A percentile compares a stretch with the other conserved stretches of the same genome.
phyloP scores from a whole-genome alignment of 92 coral and sea anemone genomes.

The Chrysogorgia sp. region DNA sequence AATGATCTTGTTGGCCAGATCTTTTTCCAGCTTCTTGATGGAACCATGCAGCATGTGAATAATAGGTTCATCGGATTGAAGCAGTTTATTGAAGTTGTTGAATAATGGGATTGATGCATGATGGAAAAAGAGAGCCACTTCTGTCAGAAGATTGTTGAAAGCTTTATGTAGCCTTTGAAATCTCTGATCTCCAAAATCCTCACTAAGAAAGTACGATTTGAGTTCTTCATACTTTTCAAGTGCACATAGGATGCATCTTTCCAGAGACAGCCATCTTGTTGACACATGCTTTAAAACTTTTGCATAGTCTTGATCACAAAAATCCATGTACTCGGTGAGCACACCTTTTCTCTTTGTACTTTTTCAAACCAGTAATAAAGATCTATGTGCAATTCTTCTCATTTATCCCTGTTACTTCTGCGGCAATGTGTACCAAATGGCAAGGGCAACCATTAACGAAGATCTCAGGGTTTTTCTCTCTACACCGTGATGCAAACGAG shows the following conservation, averaged over 20 bases:
- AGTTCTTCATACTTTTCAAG: constrained; percentile 40
- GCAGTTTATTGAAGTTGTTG: constrained; percentile 43
- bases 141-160: constrained; percentile 40
- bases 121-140: constrained; percentile 39
- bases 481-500: constrained; percentile 40
- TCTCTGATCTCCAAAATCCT: constrained; percentile 40
- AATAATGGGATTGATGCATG: constrained; percentile 43
- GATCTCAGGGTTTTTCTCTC: constrained; percentile 34
- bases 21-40: constrained; percentile 30
- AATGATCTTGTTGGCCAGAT: constrained; percentile 36
- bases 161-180: constrained; percentile 45
- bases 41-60: constrained; percentile 42
- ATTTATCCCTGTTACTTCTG: constrained; percentile 29
- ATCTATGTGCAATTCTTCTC: constrained; percentile 43
- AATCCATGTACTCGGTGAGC: constrained; percentile 49
- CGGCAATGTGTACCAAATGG: constrained; percentile 41
- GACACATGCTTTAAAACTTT: constrained; percentile 41
- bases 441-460: constrained; percentile 45
- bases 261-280: constrained; percentile 42
- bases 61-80: constrained; percentile 45
- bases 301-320: constrained; percentile 50
- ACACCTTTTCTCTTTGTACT: constrained; percentile 48
- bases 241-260: constrained; percentile 46
- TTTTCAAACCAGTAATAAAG: constrained; percentile 50
- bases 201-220: constrained; percentile 49